Base-by-base conservation (phyloP, 2,113 vertebrate genomes). In the Trogon surrucura region DNA sequence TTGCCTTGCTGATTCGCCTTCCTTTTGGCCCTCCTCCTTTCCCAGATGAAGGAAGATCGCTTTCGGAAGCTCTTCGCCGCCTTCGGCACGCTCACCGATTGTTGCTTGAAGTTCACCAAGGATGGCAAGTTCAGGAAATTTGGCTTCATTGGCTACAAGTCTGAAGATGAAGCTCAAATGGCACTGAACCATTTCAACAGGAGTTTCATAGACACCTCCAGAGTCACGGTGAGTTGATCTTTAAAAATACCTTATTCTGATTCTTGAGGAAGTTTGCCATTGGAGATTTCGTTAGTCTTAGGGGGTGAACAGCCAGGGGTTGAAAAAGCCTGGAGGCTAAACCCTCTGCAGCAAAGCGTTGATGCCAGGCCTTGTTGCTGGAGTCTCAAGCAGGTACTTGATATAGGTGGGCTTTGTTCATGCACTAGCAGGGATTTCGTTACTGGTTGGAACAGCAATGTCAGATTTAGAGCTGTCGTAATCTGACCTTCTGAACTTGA, bases 51-150 rank as follows among this genome's bases (percentile, higher is more conserved):
- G 95, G 99, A 99, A 85, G 99, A 99, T 13, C 98, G 99, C 16
- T 99, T 99, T 96, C 96, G 97, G 85, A 97, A 98, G 14, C 98
- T 99, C 70, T 99, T 99, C 7, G 95, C 97, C 0, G 98, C 97
- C 82, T 99, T 99, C 23, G 99, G 99, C 32, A 98, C 98, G 0
- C 96, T 99, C 62, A 99, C 99, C 0, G 99, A 99, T 72, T 99
- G 99, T 79, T 97, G 98, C 26, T 96, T 99, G 29, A 99, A 99
- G 98, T 99, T 99, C 88, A 99, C 99, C 58, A 99, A 99, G 91
- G 98, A 99, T 0, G 99, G 99, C 16, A 99, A 98, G 88, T 99
- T 99, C 95, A 97, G 99, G 10, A 99, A 99, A 66, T 99, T 99
- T 10, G 99, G 99, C 50, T 99, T 99, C 70, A 99, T 99, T 11